Evolutionary conservation across 1,140 invertebrate species (phyloP).

Genomic region (Lanistes nyassanus): DNA sequence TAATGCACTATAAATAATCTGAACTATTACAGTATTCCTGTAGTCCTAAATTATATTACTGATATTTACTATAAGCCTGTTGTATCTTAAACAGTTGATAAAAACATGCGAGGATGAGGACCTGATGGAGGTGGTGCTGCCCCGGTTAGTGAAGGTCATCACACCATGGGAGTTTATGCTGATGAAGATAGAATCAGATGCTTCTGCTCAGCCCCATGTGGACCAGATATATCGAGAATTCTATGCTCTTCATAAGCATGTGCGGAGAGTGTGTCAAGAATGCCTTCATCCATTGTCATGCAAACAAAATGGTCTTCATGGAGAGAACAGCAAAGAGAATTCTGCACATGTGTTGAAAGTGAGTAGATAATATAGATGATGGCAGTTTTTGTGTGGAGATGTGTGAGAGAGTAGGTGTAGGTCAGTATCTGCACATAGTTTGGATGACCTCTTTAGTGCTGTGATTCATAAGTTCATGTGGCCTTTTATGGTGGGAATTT

Average conservation of each 20-base stretch:
- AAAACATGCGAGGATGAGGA: constrained; percentile 65
- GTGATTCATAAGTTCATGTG: not conserved
- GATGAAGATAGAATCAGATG: constrained; percentile 64
- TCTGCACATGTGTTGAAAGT: constrained; percentile 25
- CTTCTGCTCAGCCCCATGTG: constrained; percentile 47
- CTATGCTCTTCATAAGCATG: constrained; percentile 57
- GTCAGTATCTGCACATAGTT: not conserved
- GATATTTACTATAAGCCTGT: not conserved
- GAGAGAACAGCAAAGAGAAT: constrained; percentile 7
- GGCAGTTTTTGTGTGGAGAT: not conserved
- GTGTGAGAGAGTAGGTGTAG: not conserved
- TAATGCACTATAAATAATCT: not conserved
- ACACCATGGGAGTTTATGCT: constrained; percentile 68
- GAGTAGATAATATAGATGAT: not conserved
- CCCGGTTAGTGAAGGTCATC: constrained; percentile 63
- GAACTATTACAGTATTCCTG: not conserved
- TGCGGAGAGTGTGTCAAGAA: constrained; percentile 56
- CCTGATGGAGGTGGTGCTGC: constrained; percentile 67
- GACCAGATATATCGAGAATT: constrained; percentile 62
- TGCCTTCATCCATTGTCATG: constrained; percentile 46
- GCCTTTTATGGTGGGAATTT: no score
- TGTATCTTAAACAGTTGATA: constrained; percentile 48
- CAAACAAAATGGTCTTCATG: constrained; percentile 12
- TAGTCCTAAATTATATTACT: not conserved
- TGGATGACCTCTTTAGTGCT: no score